phyloP scores from a whole-genome alignment of 2,797 vertebrate species.

The Lerista edwardsae region DNA sequence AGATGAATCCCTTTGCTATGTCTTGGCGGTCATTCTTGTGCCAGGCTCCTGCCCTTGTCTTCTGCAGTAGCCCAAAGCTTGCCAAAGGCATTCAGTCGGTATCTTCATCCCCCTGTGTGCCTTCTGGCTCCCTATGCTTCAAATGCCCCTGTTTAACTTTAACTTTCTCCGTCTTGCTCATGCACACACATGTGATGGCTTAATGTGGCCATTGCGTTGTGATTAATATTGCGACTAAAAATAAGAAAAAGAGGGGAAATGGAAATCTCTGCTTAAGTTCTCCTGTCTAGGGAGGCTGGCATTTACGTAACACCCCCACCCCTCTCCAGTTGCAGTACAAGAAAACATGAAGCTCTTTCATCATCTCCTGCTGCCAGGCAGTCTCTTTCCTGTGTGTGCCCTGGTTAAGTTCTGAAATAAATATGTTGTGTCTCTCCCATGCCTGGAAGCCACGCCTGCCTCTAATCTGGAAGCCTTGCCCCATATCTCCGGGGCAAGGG shows the following conservation, averaged over 20 bases:
- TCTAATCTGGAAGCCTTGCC: neutral
- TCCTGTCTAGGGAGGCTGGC: neutral
- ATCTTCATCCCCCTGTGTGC: no score
- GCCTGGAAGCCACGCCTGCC: neutral
- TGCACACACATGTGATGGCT: neutral
- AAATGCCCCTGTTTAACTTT: neutral
- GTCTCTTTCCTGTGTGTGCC: neutral
- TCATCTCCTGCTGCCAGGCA: neutral
- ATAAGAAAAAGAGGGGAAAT: constrained; percentile 4
- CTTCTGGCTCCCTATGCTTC: neutral
- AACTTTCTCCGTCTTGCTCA: no score
- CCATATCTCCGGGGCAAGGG: neutral
- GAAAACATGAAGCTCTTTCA: neutral
- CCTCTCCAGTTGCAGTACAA: neutral
- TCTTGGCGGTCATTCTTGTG: neutral
- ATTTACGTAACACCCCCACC: neutral
- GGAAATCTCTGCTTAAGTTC: neutral
- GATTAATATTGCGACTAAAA: neutral
- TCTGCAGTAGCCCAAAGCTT: neutral
- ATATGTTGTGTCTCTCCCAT: neutral
- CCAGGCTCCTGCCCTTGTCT: neutral
- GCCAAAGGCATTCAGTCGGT: neutral
- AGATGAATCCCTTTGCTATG: neutral
- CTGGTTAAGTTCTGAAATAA: neutral
- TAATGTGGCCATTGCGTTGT: neutral